A percentile compares a stretch with the other conserved stretches of the same genome.
Evolutionary conservation across 1,140 invertebrate genomes (phyloP).

Genomic region (Thrips palmi): DNA sequence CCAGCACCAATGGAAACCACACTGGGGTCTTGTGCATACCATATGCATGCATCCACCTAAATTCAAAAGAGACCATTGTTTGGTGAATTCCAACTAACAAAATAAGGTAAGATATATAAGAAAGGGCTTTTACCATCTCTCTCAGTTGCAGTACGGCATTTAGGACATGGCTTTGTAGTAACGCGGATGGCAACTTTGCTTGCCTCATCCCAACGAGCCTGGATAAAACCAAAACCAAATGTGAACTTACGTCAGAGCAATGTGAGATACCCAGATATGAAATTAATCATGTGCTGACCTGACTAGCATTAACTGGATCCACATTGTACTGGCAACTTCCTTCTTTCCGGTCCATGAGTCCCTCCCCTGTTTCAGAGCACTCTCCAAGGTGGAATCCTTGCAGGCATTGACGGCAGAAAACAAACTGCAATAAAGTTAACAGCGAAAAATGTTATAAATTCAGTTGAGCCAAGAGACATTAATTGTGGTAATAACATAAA

Average conservation of each 20-base stretch:
- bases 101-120: conserved; percentile 9
- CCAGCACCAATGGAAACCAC: conserved; percentile 76
- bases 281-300: conserved; percentile 22
- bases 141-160: conserved; percentile 72
- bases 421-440: conserved; percentile 43
- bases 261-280: conserved; percentile 10
- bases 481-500: conserved; percentile 3
- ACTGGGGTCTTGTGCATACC: conserved; percentile 53
- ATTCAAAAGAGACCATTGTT: conserved; percentile 18
- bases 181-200: conserved; percentile 55
- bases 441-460: too few relatives aligned
- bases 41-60: conserved; percentile 81
- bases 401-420: conserved; percentile 61
- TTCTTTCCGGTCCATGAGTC: conserved; percentile 17
- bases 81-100: conserved; percentile 7
- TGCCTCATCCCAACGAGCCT: conserved; percentile 61
- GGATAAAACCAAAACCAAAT: conserved; percentile 7
- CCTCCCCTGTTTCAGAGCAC: conserved; percentile 29
- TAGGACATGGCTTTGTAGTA: conserved; percentile 72
- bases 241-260: conserved; percentile 12
- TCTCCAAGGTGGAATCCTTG: conserved; percentile 65
- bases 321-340: conserved; percentile 24
- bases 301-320: conserved; percentile 33
- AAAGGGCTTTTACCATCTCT: conserved; percentile 59
- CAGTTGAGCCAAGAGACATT: background rate